Conservation (phyloP, 2,113 vertebrate genomes). For the Crypturellus undulatus region DNA sequence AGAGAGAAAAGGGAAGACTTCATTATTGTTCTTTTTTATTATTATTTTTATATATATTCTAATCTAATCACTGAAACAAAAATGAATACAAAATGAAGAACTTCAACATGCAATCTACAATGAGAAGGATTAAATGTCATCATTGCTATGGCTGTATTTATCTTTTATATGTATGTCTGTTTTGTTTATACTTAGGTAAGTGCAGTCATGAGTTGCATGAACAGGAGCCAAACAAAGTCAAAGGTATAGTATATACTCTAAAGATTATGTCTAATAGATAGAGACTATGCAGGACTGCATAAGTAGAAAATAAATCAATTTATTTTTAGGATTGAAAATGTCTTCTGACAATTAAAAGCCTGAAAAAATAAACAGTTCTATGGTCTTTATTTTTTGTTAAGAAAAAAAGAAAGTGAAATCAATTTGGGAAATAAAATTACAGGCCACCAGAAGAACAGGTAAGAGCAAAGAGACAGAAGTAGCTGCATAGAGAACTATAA, state of each 20-base stretch:
- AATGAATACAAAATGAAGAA: neutral
- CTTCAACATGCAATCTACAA: neutral
- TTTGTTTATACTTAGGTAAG: neutral
- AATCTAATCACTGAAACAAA: neutral
- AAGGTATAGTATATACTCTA: neutral
- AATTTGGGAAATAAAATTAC: slow-evolving; percentile 18
- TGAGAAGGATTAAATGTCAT: neutral
- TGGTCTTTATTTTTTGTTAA: neutral
- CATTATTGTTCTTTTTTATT: neutral
- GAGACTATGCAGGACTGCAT: neutral
- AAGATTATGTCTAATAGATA: neutral
- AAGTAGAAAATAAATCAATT: neutral
- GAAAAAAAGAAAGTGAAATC: neutral
- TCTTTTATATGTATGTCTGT: neutral
- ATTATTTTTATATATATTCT: too few species aligned
- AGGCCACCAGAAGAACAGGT: neutral
- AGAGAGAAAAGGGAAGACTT: neutral
- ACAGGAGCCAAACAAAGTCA: neutral
- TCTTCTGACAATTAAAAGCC: neutral
- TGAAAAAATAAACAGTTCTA: neutral
- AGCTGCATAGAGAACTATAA: slow-evolving; percentile 4
- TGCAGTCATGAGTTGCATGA: neutral
- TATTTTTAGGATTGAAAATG: neutral
- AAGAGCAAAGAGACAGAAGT: slow-evolving; percentile 6
- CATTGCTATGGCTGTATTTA: neutral